phyloP scores from a whole-genome alignment of 2,113 vertebrate species.

The Gobius niger region DNA sequence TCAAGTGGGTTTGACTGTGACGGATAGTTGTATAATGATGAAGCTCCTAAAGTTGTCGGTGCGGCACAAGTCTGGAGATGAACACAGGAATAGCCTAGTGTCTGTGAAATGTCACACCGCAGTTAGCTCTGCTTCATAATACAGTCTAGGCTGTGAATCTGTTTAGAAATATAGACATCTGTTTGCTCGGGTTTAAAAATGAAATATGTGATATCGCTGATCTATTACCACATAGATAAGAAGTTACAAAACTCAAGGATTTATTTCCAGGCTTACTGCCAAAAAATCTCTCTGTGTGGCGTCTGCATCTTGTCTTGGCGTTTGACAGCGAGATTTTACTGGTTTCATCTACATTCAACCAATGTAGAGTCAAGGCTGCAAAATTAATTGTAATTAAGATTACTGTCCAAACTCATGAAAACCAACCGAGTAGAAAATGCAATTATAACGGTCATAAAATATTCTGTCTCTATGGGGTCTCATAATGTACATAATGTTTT shows the following conservation, averaged over 20 bases:
- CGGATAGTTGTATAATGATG: conserved; percentile 1
- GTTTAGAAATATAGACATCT: background rate
- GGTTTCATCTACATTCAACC: background rate
- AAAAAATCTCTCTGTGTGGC: background rate
- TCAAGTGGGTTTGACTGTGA: conserved; percentile 12
- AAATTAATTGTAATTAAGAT: too few species aligned
- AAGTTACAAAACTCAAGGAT: background rate
- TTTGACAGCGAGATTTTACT: background rate
- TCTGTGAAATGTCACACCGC: background rate
- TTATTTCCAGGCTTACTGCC: background rate
- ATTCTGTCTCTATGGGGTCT: too few species aligned
- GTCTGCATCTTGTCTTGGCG: background rate
- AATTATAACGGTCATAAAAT: too few species aligned
- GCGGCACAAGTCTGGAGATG: background rate
- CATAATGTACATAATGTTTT: too few species aligned
- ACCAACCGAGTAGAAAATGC: too few species aligned
- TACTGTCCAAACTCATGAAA: too few species aligned
- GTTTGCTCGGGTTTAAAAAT: background rate
- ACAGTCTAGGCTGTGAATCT: too few species aligned
- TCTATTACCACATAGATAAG: too few species aligned
- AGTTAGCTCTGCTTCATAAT: background rate
- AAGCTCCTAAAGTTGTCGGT: conserved; percentile 2
- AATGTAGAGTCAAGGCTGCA: background rate
- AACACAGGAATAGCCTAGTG: background rate
- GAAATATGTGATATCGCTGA: too few species aligned